Evolutionary conservation across 2,797 vertebrate genomes (phyloP), one percentile per base, ranked within the genome.

Genomic region (Merluccius polli): DNA sequence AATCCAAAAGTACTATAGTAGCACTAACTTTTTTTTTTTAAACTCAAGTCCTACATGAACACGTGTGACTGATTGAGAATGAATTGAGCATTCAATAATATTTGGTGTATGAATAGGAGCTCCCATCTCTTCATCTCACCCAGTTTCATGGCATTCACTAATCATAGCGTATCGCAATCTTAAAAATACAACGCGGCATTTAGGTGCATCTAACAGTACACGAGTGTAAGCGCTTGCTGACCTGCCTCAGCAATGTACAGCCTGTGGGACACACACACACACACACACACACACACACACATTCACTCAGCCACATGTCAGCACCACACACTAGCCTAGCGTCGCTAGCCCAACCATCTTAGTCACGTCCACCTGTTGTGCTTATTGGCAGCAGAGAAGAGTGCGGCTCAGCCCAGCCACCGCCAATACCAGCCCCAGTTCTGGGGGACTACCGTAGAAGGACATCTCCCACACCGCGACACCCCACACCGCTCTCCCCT

Each of bases 291-390:
- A 36, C 73, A 71, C 77, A 78, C 73, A 31, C 73, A 72, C 48
- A 73, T 32, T 24, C 68, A 70, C 63, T 70, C 76, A 73, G 29
- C 35, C 67, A 69, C 52, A 71, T 31, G 76, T 71, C 48, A 32
- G n/a, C 44, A 16, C 29, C 31, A 65, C 75, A 33, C 69, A 65
- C 73, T 69, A 72, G 82, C 82, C 82, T 77, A 38, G 71, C 67
- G 33, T 77, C 81, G 82, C 15, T 78, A 87, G 90, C 84, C 83
- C 81, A 90, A 77, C 87, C 85, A 89, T 90, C 81, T 82, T 82
- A 90, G 87, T 86, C 85, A 90, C 88, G 86, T 86, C 88, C 90
- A 92, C 91, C 90, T 92, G 91, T 90, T 88, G 81, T 67, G 74
- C 81, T 84, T 67, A 31, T 77, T 72, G 0, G n/a, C 31, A 30